Evolutionary conservation across 2,113 vertebrate genomes (phyloP), one percentile per base, ranked within the genome.

Genomic region (Zosterops japonicus): DNA sequence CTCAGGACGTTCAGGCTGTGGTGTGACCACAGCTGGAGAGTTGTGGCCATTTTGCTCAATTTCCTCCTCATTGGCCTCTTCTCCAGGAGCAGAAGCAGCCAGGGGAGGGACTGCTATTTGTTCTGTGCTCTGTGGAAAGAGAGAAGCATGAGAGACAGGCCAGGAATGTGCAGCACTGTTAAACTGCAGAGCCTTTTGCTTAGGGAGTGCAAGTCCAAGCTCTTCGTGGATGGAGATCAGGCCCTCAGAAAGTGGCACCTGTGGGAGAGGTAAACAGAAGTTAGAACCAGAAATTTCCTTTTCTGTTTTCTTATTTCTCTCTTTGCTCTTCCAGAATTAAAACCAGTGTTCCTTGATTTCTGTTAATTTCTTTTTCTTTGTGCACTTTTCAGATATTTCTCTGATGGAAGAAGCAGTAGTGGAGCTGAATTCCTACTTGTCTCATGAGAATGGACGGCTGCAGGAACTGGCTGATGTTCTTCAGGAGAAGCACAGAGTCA

Each of bases 401-500:
- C 83, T 96, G 84, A 93, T 98, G 89, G 99, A 98, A 92, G 98
- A 98, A 74, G 98, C 97, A 10, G 98, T 99, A 35, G 95, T 98
- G 47, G 98, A 98, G 81, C 97, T 99, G 61, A 99, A 99, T 94
- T 95, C 98, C 46, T 98, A 98, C 44, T 97, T 99, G 20, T 97
- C 96, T 6, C 98, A 96, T 61, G 99, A 99, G 93, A 99, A 99
- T 27, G 98, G 98, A 39, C 97, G 98, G 16, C 97, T 99, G 5
- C 98, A 98, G 67, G 98, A 99, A 92, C 81, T 99, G 93, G 98
- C 98, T 10, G 99, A 99, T 84, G 96, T 98, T 78, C 98, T 99
- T 63, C 98, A 99, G 95, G 99, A 99, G 90, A 99, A 99, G 91
- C 98, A 99, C 91, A 97, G 96, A 87, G 98, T 98, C 92, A 99